These are phyloP conservation scores for Pristiophorus japonicus DNA, from an alignment of 2,113 vertebrate species.

Conservation along the genomic window DNA sequence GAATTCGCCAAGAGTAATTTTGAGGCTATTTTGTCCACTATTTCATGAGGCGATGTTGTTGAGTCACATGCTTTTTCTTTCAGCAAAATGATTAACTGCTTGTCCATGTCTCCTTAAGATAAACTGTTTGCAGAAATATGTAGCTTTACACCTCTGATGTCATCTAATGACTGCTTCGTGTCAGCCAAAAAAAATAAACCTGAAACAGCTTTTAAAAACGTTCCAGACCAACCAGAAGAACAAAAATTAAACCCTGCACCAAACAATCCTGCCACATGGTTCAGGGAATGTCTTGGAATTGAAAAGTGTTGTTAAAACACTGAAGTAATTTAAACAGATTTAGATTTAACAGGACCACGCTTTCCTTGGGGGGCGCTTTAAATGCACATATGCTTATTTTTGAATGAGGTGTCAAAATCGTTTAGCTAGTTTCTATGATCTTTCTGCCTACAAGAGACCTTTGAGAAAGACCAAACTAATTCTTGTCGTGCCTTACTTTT, in stretches of 20 bases:
- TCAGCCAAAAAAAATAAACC: constrained; percentile 1
- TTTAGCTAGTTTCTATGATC: neutral
- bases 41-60: neutral
- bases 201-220: constrained; percentile 16
- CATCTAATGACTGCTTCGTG: neutral
- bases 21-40: too few species aligned
- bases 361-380: neutral
- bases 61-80: neutral
- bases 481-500: neutral
- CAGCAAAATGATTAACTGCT: neutral
- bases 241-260: constrained; percentile 6
- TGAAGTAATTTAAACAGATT: constrained; percentile 24
- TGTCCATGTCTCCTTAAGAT: neutral
- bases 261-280: neutral
- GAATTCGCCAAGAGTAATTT: neutral
- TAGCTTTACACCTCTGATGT: neutral
- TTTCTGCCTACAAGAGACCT: neutral
- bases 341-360: neutral
- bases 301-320: neutral
- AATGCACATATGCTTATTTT: neutral
- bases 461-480: neutral
- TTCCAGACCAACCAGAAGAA: constrained; percentile 10
- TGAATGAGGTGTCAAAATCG: neutral
- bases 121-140: neutral
- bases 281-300: constrained; percentile 24